A percentile compares a stretch with the other conserved stretches of the same genome.
These are phyloP conservation scores for Crossocerus cetratus DNA, from an alignment of 2,888 invertebrate genomes.

Conservation along the genomic window DNA sequence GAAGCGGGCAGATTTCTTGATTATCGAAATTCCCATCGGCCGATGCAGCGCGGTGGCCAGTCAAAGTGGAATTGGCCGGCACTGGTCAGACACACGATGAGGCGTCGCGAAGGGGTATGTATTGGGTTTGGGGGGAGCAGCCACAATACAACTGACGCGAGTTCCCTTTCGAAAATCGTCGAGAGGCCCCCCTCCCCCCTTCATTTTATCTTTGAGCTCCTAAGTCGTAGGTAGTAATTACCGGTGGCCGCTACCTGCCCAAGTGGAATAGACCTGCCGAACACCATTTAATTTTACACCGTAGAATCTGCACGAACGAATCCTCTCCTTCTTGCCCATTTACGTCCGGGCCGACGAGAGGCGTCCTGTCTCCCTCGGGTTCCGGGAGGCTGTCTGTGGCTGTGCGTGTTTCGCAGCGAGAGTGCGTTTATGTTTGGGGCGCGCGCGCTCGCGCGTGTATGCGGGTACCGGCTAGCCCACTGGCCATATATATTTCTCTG, in stretches of 20 bases:
- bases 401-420: neutral
- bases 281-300: constrained; percentile 76
- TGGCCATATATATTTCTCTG: constrained; percentile 69
- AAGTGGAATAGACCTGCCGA: constrained; percentile 74
- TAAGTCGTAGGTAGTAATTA: constrained; percentile 76
- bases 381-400: constrained; percentile 7
- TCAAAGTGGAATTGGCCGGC: neutral
- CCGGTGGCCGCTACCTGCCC: constrained; percentile 77
- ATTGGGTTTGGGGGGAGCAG: constrained; percentile 8
- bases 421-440: constrained; percentile 21
- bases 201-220: constrained; percentile 66
- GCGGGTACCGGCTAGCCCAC: constrained; percentile 36
- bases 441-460: constrained; percentile 22
- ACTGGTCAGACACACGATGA: constrained; percentile 13
- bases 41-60: no score
- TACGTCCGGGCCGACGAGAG: constrained; percentile 6
- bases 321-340: constrained; percentile 16
- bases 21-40: constrained; percentile 3
- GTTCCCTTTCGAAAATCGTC: constrained; percentile 64
- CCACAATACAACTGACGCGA: constrained; percentile 51
- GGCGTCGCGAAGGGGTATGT: constrained; percentile 4
- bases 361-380: no score
- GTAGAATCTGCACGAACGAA: constrained; percentile 56
- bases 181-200: constrained; percentile 48
- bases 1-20: neutral